Percentiles rank a stretch among this genome's conserved stretches.
phyloP scores from a whole-genome alignment of 1,140 invertebrate genomes.

The Neodiprion pinetum region DNA sequence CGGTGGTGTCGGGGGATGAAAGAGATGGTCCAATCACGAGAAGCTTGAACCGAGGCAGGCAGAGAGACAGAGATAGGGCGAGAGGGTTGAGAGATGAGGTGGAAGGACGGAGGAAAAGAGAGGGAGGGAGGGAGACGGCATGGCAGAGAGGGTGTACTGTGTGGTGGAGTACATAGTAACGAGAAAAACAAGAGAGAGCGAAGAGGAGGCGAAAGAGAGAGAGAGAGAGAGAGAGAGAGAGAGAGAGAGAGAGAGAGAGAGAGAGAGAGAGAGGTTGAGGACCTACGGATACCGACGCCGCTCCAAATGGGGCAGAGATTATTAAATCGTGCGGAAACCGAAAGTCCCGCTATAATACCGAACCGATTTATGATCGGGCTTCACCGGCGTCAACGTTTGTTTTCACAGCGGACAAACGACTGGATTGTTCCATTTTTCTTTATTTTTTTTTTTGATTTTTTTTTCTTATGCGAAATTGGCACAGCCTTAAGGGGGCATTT shows the following conservation, averaged over 20 bases:
- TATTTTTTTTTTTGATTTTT: no score
- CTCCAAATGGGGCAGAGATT: conserved; percentile 23
- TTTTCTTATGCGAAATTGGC: no score
- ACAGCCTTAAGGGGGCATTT: no score
- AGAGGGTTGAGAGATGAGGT: not conserved
- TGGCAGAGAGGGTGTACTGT: not conserved
- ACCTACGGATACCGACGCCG: not conserved
- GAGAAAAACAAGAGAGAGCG: conserved; percentile 16
- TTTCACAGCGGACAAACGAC: no score
- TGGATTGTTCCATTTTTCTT: no score
- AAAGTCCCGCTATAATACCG: conserved; percentile 18
- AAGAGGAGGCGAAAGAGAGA: conserved; percentile 5
- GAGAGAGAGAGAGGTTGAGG: conserved; percentile 25
- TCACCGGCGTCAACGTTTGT: no score
- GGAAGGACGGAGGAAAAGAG: conserved; percentile 13
- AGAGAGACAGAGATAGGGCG: no score
- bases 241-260: conserved; percentile 19
- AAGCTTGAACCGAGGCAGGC: not conserved
- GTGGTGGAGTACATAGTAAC: not conserved
- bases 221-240: conserved; percentile 21
- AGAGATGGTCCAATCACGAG: not conserved
- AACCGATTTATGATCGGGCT: conserved; percentile 26
- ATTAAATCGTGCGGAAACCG: conserved; percentile 38
- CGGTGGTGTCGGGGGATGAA: not conserved
- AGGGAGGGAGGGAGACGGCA: not conserved